phyloP scores from a whole-genome alignment of 2,888 invertebrate species.

The Chymomyza fuscimana region DNA sequence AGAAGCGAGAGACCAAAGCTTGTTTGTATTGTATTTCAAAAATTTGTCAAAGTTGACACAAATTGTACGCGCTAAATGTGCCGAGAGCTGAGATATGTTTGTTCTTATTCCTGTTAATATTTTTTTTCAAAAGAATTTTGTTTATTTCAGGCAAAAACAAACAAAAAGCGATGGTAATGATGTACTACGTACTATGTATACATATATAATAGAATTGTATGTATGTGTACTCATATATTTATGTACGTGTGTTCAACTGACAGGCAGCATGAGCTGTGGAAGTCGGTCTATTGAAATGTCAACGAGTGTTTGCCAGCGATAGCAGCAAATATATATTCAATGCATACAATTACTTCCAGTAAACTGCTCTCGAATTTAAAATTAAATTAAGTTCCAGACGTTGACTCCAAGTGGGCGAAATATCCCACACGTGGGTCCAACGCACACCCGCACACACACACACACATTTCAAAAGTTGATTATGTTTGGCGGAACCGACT shows the following conservation, averaged over 20 bases:
- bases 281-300: not conserved
- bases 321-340: conserved; percentile 68
- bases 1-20: conserved; percentile 36
- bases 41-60: conserved; percentile 64
- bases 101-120: not conserved
- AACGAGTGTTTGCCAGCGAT: conserved; percentile 63
- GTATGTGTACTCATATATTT: conserved; percentile 15
- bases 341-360: conserved; percentile 73
- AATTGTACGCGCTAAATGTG: conserved; percentile 33
- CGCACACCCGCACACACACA: not conserved
- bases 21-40: conserved; percentile 64
- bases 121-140: not conserved
- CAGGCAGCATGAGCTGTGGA: not conserved
- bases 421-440: not conserved
- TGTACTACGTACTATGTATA: not conserved
- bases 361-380: conserved; percentile 72
- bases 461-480: conserved; percentile 56
- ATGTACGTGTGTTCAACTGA: conserved; percentile 1
- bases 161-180: not conserved
- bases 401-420: not conserved
- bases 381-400: conserved; percentile 59
- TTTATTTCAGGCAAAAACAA: not conserved
- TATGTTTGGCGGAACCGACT: conserved; percentile 51
- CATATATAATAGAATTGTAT: conserved; percentile 27
- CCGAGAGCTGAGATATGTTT: conserved; percentile 12